These are phyloP conservation scores for Tipula vernalis DNA, from an alignment of 2,888 invertebrate genomes.

Conservation along the genomic window DNA sequence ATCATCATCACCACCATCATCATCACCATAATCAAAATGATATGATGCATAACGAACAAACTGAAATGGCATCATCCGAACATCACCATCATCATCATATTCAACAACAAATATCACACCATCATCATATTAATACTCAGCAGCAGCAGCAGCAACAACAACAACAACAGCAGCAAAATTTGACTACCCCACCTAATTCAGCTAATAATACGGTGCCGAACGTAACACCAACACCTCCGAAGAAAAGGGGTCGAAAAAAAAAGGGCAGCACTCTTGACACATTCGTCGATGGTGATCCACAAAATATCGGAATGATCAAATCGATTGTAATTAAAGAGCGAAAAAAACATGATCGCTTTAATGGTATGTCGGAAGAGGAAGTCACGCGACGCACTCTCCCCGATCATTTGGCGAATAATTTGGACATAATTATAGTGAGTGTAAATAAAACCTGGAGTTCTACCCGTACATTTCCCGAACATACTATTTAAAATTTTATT, in stretches of 20 bases:
- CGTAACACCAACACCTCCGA: constrained; percentile 26
- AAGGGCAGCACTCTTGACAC: constrained; percentile 45
- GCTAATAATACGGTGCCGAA: constrained; percentile 10
- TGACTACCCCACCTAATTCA: background rate
- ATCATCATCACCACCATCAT: constrained; percentile 11
- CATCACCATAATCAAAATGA: background rate
- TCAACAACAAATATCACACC: constrained; percentile 11
- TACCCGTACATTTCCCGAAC: constrained; percentile 17
- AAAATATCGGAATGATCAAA: constrained; percentile 19
- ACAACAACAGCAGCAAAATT: background rate
- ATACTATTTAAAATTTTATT: background rate
- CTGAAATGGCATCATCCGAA: background rate
- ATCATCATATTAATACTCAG: background rate
- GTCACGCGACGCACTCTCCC: constrained; percentile 86
- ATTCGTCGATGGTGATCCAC: constrained; percentile 34
- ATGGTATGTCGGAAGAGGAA: constrained; percentile 95
- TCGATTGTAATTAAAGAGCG: constrained; percentile 53
- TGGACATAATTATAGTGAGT: constrained; percentile 98
- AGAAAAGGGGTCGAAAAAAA: constrained; percentile 79
- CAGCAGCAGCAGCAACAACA: background rate
- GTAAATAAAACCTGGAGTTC: constrained; percentile 32
- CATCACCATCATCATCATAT: constrained; percentile 10
- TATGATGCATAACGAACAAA: background rate
- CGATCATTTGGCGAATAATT: constrained; percentile 83
- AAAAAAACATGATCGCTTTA: constrained; percentile 89